phyloP scores from a whole-genome alignment of 1,140 invertebrate species.

The Eurytemora carolleeae region DNA sequence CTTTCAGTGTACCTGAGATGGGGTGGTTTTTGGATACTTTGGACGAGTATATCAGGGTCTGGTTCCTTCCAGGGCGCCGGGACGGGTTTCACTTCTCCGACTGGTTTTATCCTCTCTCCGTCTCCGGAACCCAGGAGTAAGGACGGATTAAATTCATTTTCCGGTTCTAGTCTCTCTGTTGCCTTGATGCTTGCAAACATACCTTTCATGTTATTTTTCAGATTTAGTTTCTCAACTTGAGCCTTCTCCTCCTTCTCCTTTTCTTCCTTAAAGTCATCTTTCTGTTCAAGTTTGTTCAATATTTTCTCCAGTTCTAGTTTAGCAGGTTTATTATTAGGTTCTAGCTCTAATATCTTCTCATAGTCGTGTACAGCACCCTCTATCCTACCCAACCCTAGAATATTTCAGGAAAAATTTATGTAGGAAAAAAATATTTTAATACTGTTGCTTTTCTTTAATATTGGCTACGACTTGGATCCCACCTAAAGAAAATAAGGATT shows the following conservation, averaged over 20 bases:
- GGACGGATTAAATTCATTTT: neutral
- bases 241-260: neutral
- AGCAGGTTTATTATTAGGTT: neutral
- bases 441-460: no score
- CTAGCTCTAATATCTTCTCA: neutral
- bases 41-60: neutral
- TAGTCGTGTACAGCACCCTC: neutral
- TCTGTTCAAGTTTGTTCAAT: no score
- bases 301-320: no score
- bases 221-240: no score
- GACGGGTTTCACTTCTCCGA: neutral
- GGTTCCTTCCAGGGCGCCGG: neutral
- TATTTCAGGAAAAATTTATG: no score
- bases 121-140: no score
- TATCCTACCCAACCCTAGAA: neutral
- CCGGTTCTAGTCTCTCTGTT: neutral
- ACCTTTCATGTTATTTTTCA: neutral
- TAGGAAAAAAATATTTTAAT: no score
- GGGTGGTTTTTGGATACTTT: neutral
- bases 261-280: neutral
- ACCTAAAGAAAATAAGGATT: no score
- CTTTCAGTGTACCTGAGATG: neutral
- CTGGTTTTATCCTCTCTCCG: neutral
- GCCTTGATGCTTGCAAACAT: neutral
- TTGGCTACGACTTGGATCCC: no score